Conservation (phyloP, 1,140 invertebrate species). For the Paraescarpia echinospica region DNA sequence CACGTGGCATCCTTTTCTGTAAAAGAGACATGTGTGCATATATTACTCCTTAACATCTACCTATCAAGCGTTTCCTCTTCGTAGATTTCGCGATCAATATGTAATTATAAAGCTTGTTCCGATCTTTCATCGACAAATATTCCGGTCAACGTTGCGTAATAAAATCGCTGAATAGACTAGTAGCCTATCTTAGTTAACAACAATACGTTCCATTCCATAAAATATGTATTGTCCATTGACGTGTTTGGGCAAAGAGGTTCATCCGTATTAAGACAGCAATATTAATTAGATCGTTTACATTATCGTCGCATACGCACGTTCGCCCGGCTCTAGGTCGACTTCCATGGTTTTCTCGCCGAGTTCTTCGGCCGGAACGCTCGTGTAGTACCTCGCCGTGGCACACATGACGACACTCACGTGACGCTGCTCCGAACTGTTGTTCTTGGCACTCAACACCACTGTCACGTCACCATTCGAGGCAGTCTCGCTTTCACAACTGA, state of each 20-base stretch:
- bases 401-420: background rate
- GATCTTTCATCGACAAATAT: too few relatives aligned
- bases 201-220: background rate
- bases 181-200: too few relatives aligned
- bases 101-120: too few relatives aligned
- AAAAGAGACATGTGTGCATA: background rate
- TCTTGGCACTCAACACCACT: slow-evolving; percentile 2
- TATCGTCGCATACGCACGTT: background rate
- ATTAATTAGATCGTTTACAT: too few relatives aligned
- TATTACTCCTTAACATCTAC: background rate
- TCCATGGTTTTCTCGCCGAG: background rate
- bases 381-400: slow-evolving; percentile 20
- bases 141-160: too few relatives aligned
- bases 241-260: too few relatives aligned
- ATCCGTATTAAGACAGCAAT: too few relatives aligned
- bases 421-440: background rate
- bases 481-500: background rate
- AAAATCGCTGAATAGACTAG: too few relatives aligned
- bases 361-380: slow-evolving; percentile 13
- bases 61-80: background rate
- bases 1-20: slow-evolving; percentile 6
- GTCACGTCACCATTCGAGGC: slow-evolving; percentile 2
- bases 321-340: background rate
- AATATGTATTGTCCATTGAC: too few relatives aligned
- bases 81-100: slow-evolving; percentile 6